A percentile compares a stretch with the other conserved stretches of the same genome.
These are phyloP conservation scores for Cynaeus angustus DNA, from an alignment of 2,888 invertebrate species.

Conservation along the genomic window DNA sequence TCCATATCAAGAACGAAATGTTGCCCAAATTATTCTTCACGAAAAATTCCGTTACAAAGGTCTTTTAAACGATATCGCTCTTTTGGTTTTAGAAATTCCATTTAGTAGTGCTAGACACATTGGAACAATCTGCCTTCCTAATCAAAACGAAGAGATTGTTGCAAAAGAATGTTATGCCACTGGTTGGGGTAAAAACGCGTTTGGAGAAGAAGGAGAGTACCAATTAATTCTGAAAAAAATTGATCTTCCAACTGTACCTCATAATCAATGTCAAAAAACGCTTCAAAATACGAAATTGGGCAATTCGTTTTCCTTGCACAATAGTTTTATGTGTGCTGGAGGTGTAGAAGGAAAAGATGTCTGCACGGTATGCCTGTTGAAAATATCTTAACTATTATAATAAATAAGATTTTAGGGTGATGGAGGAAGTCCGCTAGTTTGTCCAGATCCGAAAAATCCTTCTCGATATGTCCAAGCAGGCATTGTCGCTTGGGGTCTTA, in stretches of 20 bases:
- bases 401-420: slow-evolving; percentile 47
- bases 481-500: slow-evolving; percentile 92
- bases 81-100: slow-evolving; percentile 76
- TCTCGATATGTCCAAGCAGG: slow-evolving; percentile 84
- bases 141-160: neutral
- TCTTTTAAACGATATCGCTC: slow-evolving; percentile 79
- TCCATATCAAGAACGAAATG: slow-evolving; percentile 81
- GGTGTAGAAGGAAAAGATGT: slow-evolving; percentile 75
- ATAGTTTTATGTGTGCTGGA: slow-evolving; percentile 78
- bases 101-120: neutral
- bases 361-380: slow-evolving; percentile 76
- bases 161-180: slow-evolving; percentile 76
- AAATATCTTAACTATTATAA: no score
- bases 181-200: slow-evolving; percentile 80
- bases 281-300: slow-evolving; percentile 79
- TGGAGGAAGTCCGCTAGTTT: slow-evolving; percentile 86
- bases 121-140: neutral
- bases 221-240: slow-evolving; percentile 83
- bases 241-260: slow-evolving; percentile 78
- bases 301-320: slow-evolving; percentile 76
- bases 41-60: neutral
- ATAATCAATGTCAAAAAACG: slow-evolving; percentile 74
- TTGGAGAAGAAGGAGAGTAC: slow-evolving; percentile 71
- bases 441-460: slow-evolving; percentile 75
- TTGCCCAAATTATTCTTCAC: slow-evolving; percentile 76